Evolutionary conservation across 2,113 vertebrate species (phyloP).

Genomic region (Gasterosteus aculeatus): DNA sequence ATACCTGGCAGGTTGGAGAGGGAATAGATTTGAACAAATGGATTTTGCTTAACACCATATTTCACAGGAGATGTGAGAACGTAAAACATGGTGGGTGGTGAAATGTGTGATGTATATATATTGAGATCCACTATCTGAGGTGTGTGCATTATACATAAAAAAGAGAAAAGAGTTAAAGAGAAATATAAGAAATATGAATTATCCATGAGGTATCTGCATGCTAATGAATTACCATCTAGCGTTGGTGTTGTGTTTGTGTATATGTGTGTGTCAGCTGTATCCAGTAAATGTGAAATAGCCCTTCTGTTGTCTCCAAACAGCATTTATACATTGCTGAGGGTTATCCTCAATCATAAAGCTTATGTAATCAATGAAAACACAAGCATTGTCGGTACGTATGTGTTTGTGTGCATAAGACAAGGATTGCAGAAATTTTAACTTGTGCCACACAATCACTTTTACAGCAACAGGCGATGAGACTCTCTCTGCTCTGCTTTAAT

Average conservation of each 20-base stretch:
- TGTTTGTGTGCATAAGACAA: neutral
- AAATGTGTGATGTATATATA: neutral
- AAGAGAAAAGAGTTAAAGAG: neutral
- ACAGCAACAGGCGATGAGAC: slow-evolving; percentile 11
- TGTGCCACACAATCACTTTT: slow-evolving; percentile 12
- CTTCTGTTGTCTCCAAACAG: slow-evolving; percentile 16
- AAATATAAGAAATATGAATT: neutral
- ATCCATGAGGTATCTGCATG: slow-evolving; percentile 1
- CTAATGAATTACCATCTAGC: slow-evolving; percentile 12
- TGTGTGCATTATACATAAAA: neutral
- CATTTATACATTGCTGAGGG: slow-evolving; percentile 29
- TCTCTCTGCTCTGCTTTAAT: neutral
- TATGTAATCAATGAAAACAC: slow-evolving; percentile 2
- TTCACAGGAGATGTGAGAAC: slow-evolving; percentile 7
- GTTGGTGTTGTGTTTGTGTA: neutral
- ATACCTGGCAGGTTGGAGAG: slow-evolving; percentile 83
- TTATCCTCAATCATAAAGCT: slow-evolving; percentile 10
- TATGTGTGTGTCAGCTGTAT: slow-evolving; percentile 8
- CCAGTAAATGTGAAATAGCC: slow-evolving; percentile 5
- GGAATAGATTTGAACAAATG: slow-evolving; percentile 22
- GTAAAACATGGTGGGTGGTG: neutral
- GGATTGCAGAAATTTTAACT: slow-evolving; percentile 35
- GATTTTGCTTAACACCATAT: neutral
- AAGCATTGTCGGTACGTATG: slow-evolving; percentile 11
- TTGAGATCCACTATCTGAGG: neutral